Conservation (phyloP, 2,888 invertebrate genomes). For the Brassicogethes aeneus region DNA sequence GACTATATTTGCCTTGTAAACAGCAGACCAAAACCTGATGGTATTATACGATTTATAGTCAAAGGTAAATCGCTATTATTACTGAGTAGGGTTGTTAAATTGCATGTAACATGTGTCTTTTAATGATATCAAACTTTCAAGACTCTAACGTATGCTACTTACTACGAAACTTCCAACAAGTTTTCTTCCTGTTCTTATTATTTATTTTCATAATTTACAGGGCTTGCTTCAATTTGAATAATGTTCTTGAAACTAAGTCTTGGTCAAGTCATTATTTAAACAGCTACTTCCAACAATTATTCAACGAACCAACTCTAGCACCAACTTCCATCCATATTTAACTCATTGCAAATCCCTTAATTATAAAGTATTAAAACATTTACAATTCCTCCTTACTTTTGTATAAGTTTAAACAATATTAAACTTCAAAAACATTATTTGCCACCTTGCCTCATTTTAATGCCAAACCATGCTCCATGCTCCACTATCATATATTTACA, state of each 20-base stretch:
- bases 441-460: no score
- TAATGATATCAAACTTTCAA: slow-evolving; percentile 1
- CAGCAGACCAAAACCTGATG: slow-evolving; percentile 57
- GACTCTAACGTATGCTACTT: background rate
- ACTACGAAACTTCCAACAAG: background rate
- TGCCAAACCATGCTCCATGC: no score
- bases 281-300: no score
- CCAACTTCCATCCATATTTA: no score
- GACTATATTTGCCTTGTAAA: slow-evolving; percentile 62
- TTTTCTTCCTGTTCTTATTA: background rate
- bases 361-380: no score
- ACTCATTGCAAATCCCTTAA: no score
- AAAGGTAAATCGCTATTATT: slow-evolving; percentile 47
- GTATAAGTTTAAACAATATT: no score
- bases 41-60: slow-evolving; percentile 54
- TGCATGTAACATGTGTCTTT: slow-evolving; percentile 1
- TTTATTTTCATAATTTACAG: background rate
- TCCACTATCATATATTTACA: no score
- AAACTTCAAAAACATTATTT: no score
- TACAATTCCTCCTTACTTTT: no score
- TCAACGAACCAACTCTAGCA: no score
- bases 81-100: background rate
- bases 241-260: background rate
- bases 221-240: background rate
- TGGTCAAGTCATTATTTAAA: background rate